phyloP scores from a whole-genome alignment of 2,888 invertebrate genomes.

The Chydorus sphaericus region DNA sequence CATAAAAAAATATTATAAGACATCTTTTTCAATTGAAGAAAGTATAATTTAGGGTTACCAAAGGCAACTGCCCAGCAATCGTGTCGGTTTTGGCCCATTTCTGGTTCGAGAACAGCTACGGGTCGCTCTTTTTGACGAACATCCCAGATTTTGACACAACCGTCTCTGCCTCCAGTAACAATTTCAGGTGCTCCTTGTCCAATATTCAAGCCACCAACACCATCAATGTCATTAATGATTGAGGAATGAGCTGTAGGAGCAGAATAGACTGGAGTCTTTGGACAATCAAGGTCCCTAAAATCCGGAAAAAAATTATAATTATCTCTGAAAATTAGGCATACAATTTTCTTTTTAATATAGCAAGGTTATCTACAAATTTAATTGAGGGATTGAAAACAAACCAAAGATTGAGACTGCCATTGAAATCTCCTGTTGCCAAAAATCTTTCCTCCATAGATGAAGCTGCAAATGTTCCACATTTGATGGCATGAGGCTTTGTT shows the following conservation, averaged over 20 bases:
- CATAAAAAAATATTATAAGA: neutral
- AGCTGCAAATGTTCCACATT: slow-evolving; percentile 87
- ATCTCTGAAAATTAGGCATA: too few species aligned
- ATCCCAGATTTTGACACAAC: slow-evolving; percentile 90
- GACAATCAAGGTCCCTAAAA: slow-evolving; percentile 62
- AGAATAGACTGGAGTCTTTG: slow-evolving; percentile 56
- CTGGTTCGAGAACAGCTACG: slow-evolving; percentile 75
- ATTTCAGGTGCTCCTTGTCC: slow-evolving; percentile 90
- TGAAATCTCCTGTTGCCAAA: slow-evolving; percentile 82
- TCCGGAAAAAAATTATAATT: too few species aligned
- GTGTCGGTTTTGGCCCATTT: slow-evolving; percentile 47
- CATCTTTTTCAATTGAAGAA: neutral
- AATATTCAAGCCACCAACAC: slow-evolving; percentile 56
- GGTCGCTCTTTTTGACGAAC: slow-evolving; percentile 74
- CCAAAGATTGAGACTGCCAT: slow-evolving; percentile 71
- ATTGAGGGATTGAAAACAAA: slow-evolving; percentile 29
- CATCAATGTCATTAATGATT: slow-evolving; percentile 84
- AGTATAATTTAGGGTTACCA: slow-evolving; percentile 32
- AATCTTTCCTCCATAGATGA: slow-evolving; percentile 62
- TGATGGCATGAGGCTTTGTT: slow-evolving; percentile 68
- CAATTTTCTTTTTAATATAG: too few species aligned
- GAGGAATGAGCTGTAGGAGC: slow-evolving; percentile 63
- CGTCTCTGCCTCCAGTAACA: slow-evolving; percentile 85
- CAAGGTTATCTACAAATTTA: neutral
- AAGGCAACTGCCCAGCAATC: slow-evolving; percentile 93